Conservation (phyloP, 2,888 invertebrate species). For the Nebria salina region DNA sequence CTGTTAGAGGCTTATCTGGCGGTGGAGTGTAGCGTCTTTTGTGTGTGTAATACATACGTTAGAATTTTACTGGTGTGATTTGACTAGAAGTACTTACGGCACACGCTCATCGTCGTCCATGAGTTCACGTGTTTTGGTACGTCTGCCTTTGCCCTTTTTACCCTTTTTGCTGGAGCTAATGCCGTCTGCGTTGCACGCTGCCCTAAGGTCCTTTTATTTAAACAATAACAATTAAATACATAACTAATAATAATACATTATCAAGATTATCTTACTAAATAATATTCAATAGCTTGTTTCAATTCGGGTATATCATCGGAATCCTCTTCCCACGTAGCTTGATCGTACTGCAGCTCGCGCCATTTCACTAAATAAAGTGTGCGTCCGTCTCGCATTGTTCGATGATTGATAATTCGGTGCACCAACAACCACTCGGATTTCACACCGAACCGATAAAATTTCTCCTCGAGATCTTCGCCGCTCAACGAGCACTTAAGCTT, state of each 20-base stretch:
- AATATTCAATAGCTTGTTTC: conserved; percentile 88
- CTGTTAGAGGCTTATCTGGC: conserved; percentile 85
- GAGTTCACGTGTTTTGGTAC: conserved; percentile 73
- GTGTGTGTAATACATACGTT: not conserved
- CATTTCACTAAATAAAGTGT: conserved; percentile 95
- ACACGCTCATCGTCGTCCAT: conserved; percentile 77
- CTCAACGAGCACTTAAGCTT: conserved; percentile 73
- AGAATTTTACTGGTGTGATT: conserved; percentile 1
- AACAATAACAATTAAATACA: conserved; percentile 8
- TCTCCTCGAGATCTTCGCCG: conserved; percentile 73
- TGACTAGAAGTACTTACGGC: conserved; percentile 55
- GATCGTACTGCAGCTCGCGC: conserved; percentile 96
- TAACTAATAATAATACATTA: not conserved
- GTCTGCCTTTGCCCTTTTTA: conserved; percentile 76
- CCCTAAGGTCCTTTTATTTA: conserved; percentile 73
- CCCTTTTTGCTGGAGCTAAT: conserved; percentile 74
- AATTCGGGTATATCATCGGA: conserved; percentile 87
- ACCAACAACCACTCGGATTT: conserved; percentile 98
- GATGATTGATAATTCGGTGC: conserved; percentile 96
- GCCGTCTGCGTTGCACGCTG: conserved; percentile 77
- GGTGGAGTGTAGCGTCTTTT: conserved; percentile 81
- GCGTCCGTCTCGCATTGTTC: conserved; percentile 83
- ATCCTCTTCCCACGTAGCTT: conserved; percentile 98
- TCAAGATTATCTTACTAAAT: conserved; percentile 68
- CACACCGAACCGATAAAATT: conserved; percentile 88